A percentile compares a stretch with the other conserved stretches of the same genome.
These are phyloP conservation scores for Sebastes vulpes DNA, from an alignment of 2,797 vertebrate species.

Conservation along the genomic window DNA sequence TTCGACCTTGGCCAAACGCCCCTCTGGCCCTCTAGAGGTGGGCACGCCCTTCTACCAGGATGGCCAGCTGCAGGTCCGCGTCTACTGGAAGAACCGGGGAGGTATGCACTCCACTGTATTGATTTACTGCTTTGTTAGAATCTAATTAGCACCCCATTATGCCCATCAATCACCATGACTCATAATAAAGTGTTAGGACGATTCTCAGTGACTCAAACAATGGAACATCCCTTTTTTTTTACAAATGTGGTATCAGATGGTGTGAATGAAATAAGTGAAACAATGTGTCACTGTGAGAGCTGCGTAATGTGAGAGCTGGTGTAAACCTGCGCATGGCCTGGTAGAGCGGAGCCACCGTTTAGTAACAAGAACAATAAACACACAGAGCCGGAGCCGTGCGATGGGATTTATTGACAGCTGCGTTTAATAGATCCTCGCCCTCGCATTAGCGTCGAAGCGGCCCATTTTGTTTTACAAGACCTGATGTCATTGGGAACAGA, in stretches of 20 bases:
- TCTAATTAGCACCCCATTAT: constrained; percentile 61
- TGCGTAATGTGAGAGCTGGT: constrained; percentile 44
- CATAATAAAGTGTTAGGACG: constrained; percentile 62
- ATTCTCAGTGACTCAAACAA: constrained; percentile 53
- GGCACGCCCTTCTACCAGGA: constrained; percentile 95
- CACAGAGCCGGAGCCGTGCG: constrained; percentile 26
- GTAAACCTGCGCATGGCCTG: constrained; percentile 45
- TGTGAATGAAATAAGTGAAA: constrained; percentile 63
- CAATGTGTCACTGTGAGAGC: constrained; percentile 65
- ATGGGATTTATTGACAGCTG: constrained; percentile 81
- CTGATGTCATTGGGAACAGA: constrained; percentile 72
- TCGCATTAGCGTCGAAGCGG: constrained; percentile 41
- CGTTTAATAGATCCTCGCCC: constrained; percentile 73
- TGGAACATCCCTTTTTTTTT: constrained; percentile 17
- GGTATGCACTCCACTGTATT: constrained; percentile 79
- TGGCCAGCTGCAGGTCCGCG: constrained; percentile 92
- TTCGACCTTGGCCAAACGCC: constrained; percentile 84
- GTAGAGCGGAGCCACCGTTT: constrained; percentile 70
- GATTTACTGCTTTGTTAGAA: constrained; percentile 56
- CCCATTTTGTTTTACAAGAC: constrained; percentile 74
- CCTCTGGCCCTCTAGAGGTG: constrained; percentile 88
- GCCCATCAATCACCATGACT: constrained; percentile 64
- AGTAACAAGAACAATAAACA: constrained; percentile 81
- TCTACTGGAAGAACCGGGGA: constrained; percentile 96
- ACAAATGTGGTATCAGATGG: constrained; percentile 45